Conservation (phyloP, 2,797 vertebrate genomes). For the Microchirus variegatus region DNA sequence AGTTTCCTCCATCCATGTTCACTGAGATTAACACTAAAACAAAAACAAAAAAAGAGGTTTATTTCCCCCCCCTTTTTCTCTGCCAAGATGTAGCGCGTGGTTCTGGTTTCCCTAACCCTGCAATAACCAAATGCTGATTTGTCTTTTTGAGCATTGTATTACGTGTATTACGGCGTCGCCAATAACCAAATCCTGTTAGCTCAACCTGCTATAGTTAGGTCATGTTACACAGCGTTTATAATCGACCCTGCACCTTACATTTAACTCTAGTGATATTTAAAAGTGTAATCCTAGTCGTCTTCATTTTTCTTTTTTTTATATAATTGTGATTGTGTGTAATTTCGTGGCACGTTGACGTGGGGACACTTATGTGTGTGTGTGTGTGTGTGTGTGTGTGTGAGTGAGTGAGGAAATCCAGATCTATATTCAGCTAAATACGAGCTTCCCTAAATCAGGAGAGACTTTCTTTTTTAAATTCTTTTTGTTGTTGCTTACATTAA, state of each 20-base stretch:
- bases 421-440: slow-evolving; percentile 43
- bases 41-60: slow-evolving; percentile 21
- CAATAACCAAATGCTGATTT: slow-evolving; percentile 82
- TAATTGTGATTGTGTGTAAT: slow-evolving; percentile 59
- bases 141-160: slow-evolving; percentile 71
- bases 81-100: slow-evolving; percentile 73
- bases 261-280: slow-evolving; percentile 78
- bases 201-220: slow-evolving; percentile 71
- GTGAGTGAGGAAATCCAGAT: slow-evolving; percentile 32
- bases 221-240: slow-evolving; percentile 78
- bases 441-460: slow-evolving; percentile 50
- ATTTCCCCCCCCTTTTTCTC: slow-evolving; percentile 54
- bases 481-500: slow-evolving; percentile 77
- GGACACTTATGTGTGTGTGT: slow-evolving; percentile 1
- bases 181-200: slow-evolving; percentile 83
- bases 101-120: slow-evolving; percentile 66
- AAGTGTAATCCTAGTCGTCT: slow-evolving; percentile 69
- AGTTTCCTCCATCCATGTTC: slow-evolving; percentile 19
- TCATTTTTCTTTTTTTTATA: too few species aligned
- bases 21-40: slow-evolving; percentile 40
- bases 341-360: slow-evolving; percentile 59
- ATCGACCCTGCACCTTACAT: slow-evolving; percentile 82
- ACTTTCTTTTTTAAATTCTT: neutral
- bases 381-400: slow-evolving; percentile 13
- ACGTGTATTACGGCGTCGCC: slow-evolving; percentile 69